A percentile compares a stretch with the other conserved stretches of the same genome.
phyloP scores from a whole-genome alignment of 2,888 invertebrate genomes.

The Chrysolina haemoptera region DNA sequence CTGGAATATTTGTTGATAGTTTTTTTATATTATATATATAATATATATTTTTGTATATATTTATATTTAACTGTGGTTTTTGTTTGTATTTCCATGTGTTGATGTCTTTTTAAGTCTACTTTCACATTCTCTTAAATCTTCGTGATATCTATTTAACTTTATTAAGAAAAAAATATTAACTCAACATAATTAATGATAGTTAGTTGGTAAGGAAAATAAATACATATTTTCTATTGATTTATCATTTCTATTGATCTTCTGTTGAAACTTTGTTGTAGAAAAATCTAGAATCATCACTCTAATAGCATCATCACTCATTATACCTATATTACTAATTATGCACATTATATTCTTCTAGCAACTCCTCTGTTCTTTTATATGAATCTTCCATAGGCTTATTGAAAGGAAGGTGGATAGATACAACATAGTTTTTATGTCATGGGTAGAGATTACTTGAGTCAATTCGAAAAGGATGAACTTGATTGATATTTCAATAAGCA shows the following conservation, averaged over 20 bases:
- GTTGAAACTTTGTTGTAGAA: neutral
- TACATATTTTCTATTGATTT: neutral
- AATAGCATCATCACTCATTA: neutral
- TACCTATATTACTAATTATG: too few species aligned
- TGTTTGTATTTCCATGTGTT: constrained; percentile 56
- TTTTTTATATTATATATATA: constrained; percentile 54
- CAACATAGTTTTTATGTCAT: neutral
- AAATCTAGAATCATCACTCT: neutral
- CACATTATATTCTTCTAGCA: too few species aligned
- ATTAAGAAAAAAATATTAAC: neutral
- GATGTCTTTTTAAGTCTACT: constrained; percentile 31
- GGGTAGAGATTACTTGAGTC: neutral
- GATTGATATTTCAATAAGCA: neutral
- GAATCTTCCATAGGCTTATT: neutral
- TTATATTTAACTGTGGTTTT: constrained; percentile 62
- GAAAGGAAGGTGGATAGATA: neutral
- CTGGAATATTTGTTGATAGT: constrained; percentile 54
- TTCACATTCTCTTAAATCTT: constrained; percentile 25
- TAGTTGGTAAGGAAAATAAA: neutral
- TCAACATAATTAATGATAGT: neutral
- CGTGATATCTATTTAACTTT: constrained; percentile 11
- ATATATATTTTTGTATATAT: constrained; percentile 64
- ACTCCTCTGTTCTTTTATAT: too few species aligned
- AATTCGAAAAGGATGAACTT: neutral
- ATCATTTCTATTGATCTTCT: constrained; percentile 1